Conservation (phyloP, 2,888 invertebrate species). For the Physocephala rufipes region DNA sequence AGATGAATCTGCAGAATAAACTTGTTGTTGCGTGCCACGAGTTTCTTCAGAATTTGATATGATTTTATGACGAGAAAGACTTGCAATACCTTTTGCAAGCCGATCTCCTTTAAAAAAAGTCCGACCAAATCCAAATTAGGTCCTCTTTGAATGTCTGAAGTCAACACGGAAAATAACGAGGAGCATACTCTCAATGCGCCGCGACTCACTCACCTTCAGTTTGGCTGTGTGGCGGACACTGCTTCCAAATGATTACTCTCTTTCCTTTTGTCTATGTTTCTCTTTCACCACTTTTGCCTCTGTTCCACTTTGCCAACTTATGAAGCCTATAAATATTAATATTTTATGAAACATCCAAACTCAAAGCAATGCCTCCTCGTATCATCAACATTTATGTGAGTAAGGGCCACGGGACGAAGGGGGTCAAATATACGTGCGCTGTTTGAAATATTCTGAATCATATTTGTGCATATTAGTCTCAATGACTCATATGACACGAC, state of each 20-base stretch:
- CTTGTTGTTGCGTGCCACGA: no score
- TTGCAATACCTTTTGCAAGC: no score
- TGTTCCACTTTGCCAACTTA: background rate
- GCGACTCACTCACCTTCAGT: no score
- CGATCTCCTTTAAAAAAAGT: no score
- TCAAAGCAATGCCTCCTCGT: background rate
- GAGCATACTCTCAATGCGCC: no score
- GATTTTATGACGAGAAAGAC: no score
- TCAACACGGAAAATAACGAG: no score
- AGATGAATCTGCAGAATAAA: no score
- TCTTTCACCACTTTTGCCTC: no score
- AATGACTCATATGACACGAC: slow-evolving; percentile 46
- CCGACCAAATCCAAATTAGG: no score
- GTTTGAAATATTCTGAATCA: slow-evolving; percentile 41
- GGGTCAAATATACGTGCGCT: background rate
- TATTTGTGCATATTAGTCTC: slow-evolving; percentile 55
- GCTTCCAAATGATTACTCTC: background rate
- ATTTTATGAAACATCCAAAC: background rate
- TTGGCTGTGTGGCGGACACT: background rate
- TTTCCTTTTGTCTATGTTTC: background rate
- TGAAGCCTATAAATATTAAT: slow-evolving; percentile 21
- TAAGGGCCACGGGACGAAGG: background rate
- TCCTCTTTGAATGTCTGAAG: no score
- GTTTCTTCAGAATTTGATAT: no score
- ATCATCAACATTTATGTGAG: background rate